Evolutionary conservation across 2,888 invertebrate genomes (phyloP).

Genomic region (Eumerus sabulonum): DNA sequence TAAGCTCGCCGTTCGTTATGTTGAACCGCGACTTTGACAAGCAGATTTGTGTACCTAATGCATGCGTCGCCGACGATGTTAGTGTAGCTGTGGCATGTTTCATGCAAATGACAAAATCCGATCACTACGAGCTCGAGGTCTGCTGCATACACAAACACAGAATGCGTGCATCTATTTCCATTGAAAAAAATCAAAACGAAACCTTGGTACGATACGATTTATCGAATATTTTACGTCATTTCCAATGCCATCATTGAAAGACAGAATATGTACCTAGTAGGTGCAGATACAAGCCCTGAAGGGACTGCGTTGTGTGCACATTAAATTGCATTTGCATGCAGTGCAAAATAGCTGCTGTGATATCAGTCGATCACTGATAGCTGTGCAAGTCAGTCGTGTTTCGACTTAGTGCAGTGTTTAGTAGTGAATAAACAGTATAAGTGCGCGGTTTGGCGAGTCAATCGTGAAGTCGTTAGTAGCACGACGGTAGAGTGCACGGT

Average conservation of each 20-base stretch:
- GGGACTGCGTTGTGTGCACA: slow-evolving; percentile 4
- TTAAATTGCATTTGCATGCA: slow-evolving; percentile 15
- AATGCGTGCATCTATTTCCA: slow-evolving; percentile 5
- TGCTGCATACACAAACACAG: slow-evolving; percentile 14
- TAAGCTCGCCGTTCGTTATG: slow-evolving; percentile 34
- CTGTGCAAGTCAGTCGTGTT: no score
- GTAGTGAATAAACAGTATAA: no score
- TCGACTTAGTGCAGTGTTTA: no score
- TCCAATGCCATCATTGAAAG: slow-evolving; percentile 11
- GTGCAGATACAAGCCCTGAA: slow-evolving; percentile 1
- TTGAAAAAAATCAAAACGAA: slow-evolving; percentile 19
- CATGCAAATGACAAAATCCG: slow-evolving; percentile 55
- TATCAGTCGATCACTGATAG: no score
- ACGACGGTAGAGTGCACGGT: no score
- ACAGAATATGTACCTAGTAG: no score
- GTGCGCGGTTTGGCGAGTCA: no score
- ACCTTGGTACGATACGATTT: slow-evolving; percentile 28
- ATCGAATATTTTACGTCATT: slow-evolving; percentile 43
- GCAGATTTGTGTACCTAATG: slow-evolving; percentile 40
- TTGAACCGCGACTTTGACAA: slow-evolving; percentile 52
- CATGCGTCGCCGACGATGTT: slow-evolving; percentile 20
- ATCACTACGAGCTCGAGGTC: slow-evolving; percentile 42
- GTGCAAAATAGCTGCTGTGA: slow-evolving; percentile 7
- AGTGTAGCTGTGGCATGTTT: slow-evolving; percentile 25
- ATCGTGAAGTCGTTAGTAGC: no score